phyloP scores from a whole-genome alignment of 1,140 invertebrate genomes.

The Drosophila tsacasi region DNA sequence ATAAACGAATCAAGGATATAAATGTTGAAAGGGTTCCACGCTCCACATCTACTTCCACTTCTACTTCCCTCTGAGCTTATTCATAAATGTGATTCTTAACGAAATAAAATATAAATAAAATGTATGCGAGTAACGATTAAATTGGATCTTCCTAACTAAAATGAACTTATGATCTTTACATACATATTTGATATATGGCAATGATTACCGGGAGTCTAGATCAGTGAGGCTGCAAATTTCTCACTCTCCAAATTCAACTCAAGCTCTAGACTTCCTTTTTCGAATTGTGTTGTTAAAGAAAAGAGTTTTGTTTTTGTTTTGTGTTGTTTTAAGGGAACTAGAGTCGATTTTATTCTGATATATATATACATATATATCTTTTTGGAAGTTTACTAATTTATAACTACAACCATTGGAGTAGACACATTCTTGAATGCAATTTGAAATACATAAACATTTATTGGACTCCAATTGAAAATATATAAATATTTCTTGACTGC shows the following conservation, averaged over 20 bases:
- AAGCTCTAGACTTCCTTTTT: no score
- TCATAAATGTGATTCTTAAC: constrained; percentile 23
- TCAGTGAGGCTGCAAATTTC: background rate
- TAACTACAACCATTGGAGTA: constrained; percentile 39
- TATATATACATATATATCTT: background rate
- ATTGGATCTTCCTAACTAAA: constrained; percentile 20
- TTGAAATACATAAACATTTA: constrained; percentile 3
- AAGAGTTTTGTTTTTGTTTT: background rate
- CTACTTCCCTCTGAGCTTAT: constrained; percentile 3
- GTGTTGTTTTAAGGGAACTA: background rate
- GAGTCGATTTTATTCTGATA: constrained; percentile 14
- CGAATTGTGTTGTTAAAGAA: background rate
- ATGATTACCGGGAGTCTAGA: constrained; percentile 4
- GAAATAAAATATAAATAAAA: constrained; percentile 4
- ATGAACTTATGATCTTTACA: constrained; percentile 19
- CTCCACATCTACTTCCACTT: background rate
- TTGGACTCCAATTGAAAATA: constrained; percentile 12
- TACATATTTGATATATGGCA: constrained; percentile 24
- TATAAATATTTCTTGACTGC: constrained; percentile 2
- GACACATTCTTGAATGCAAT: constrained; percentile 19
- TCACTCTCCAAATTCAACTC: background rate
- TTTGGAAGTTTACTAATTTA: constrained; percentile 21
- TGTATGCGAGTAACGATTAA: constrained; percentile 10
- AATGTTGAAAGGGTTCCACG: constrained; percentile 22
- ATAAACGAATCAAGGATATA: constrained; percentile 62